Percentiles rank a stretch among this genome's conserved stretches.
phyloP scores from a whole-genome alignment of 1,140 invertebrate species.

The Neodiprion fabricii region DNA sequence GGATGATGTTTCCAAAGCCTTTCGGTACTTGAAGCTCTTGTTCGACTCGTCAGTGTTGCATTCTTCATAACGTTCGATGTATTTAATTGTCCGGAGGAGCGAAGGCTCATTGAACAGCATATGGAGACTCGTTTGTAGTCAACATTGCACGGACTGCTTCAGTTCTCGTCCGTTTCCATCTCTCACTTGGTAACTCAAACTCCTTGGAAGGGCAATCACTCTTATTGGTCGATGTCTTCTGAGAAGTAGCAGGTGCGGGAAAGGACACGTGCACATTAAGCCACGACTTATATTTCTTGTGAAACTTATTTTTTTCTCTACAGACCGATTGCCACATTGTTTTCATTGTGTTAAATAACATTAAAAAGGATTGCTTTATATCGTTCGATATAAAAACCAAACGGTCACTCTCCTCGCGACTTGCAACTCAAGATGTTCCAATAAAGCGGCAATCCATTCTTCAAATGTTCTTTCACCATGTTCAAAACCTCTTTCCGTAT shows the following conservation, averaged over 20 bases:
- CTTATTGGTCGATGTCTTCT: neutral
- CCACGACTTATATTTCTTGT: neutral
- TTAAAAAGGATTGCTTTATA: neutral
- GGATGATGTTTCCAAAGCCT: neutral
- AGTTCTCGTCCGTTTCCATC: conserved; percentile 41
- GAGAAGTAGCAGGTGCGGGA: neutral
- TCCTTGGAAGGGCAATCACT: conserved; percentile 31
- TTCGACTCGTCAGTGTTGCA: conserved; percentile 15
- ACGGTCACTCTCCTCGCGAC: neutral
- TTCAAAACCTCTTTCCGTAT: neutral
- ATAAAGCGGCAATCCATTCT: neutral
- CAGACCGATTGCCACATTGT: neutral
- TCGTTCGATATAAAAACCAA: neutral
- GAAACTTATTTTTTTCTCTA: neutral
- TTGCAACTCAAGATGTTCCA: neutral
- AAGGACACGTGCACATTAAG: neutral
- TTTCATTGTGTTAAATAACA: neutral
- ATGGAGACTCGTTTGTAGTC: conserved; percentile 28
- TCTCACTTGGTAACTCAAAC: conserved; percentile 36
- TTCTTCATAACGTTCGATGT: neutral
- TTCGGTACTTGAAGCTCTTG: conserved; percentile 19
- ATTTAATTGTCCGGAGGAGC: conserved; percentile 19
- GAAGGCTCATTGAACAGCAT: conserved; percentile 35
- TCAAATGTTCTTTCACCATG: neutral
- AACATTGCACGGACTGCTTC: conserved; percentile 31